A percentile compares a stretch with the other conserved stretches of the same genome.
These are phyloP conservation scores for Poeciliopsis retropinna DNA, from an alignment of 2,113 vertebrate species.

Conservation along the genomic window DNA sequence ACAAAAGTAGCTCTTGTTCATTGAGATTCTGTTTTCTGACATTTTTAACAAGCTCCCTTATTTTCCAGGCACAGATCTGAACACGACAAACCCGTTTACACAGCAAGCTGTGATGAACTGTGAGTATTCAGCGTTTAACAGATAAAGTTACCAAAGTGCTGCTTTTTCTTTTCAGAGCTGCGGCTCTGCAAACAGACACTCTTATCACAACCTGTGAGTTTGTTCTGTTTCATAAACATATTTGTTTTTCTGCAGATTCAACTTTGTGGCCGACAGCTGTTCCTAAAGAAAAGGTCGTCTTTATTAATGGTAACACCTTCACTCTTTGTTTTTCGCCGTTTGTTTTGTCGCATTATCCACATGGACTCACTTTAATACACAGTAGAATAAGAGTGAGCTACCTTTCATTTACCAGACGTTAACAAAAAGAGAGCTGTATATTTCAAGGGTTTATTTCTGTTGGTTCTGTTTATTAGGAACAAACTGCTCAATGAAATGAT, in stretches of 20 bases:
- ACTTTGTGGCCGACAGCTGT: constrained; percentile 15
- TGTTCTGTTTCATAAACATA: constrained; percentile 10
- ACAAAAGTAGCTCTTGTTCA: constrained; percentile 17
- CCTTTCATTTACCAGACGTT: neutral
- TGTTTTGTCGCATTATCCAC: neutral
- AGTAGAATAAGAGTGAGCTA: neutral
- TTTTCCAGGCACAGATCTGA: constrained; percentile 35
- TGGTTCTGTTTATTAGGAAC: no score
- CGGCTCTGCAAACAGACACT: neutral
- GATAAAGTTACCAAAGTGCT: neutral
- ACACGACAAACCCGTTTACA: constrained; percentile 1
- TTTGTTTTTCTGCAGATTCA: neutral
- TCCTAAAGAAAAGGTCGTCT: constrained; percentile 38
- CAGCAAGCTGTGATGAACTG: constrained; percentile 31
- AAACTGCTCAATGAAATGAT: no score
- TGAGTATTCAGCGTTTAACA: constrained; percentile 29
- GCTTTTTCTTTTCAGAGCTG: neutral
- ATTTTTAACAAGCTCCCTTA: constrained; percentile 43
- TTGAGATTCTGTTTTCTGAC: constrained; percentile 10
- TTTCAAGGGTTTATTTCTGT: neutral
- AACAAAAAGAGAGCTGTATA: neutral
- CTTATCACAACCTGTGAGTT: neutral
- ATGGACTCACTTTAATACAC: neutral
- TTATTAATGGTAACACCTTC: constrained; percentile 61
- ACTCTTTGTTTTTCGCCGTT: neutral